Evolutionary conservation across 1,140 invertebrate genomes (phyloP), one percentile per base, ranked within the genome.

Genomic region (Drosophila eugracilis): DNA sequence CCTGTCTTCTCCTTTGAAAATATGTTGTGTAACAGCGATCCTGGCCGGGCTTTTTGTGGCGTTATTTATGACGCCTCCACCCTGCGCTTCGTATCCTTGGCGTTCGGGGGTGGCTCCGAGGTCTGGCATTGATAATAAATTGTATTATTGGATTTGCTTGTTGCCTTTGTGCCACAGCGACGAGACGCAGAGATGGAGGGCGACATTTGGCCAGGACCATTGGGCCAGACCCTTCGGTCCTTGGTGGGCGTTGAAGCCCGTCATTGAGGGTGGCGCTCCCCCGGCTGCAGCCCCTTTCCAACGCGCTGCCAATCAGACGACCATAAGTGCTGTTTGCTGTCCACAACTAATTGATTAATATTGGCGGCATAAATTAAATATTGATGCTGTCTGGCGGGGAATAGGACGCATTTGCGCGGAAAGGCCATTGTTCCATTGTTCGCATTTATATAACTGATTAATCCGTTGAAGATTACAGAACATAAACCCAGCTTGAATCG

Each of bases 121-220:
- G 34, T 48, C 50, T 80, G 83, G 42, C 78, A 77, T 88, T 88
- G 77, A 88, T 75, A 86, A 88, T 86, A 88, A 88, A 88, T 86
- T 86, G 55, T 78, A 75, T 86, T 86, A 86, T 85, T 86, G 81
- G 77, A 85, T 86, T 85, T 85, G 80, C 66, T 80, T 85, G 78
- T 79, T 84, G 80, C 75, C 80, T 72, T 83, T 80, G 37, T 76
- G 67, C 48, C 50, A 28, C 60, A 26, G 44, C 65, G 66, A 30
- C 30, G 26, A 26, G 49, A 28, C 28, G 19, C 30, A 17, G 60
- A 24, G 59, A 32, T 21, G 70, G 39, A 49, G 69, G 65, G 57
- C 54, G 44, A 71, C 66, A 76, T 59, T 81, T 81, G 78, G 63
- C 58, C 70, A 69, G 63, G 42, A 47, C 75, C 70, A 48, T 58